phyloP scores from a whole-genome alignment of 2,797 vertebrate species.

The Pipistrellus kuhlii region DNA sequence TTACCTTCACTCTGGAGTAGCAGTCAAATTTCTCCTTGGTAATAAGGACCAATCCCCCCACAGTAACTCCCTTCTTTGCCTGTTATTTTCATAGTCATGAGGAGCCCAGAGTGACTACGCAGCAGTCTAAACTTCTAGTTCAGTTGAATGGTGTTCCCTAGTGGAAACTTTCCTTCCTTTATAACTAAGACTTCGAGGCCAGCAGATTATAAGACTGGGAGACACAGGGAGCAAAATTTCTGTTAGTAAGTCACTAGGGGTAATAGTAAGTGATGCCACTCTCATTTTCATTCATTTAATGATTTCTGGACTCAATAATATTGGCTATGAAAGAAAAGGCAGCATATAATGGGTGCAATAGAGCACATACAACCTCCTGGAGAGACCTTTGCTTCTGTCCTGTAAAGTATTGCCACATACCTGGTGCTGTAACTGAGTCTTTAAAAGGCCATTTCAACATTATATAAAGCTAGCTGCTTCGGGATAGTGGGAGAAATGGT shows the following conservation, averaged over 20 bases:
- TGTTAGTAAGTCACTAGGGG: not conserved
- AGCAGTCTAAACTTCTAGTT: not conserved
- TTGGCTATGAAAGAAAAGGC: not conserved
- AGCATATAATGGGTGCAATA: not conserved
- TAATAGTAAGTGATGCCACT: not conserved
- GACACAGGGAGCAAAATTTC: not conserved
- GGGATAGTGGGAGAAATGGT: not conserved
- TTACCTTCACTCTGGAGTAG: not conserved
- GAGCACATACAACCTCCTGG: not conserved
- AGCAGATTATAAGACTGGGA: not conserved
- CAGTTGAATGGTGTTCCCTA: not conserved
- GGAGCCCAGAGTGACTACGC: not conserved
- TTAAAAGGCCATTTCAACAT: not conserved
- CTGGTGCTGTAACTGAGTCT: not conserved
- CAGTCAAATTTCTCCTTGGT: not conserved
- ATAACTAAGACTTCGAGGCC: not conserved
- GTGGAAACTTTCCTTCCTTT: not conserved
- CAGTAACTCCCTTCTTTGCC: not conserved
- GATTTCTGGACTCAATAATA: not conserved
- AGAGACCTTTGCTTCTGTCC: not conserved
- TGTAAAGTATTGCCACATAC: not conserved
- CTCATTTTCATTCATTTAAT: not conserved
- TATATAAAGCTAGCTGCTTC: not conserved
- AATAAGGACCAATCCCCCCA: not conserved
- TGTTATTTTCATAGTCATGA: not conserved